These are phyloP conservation scores for Hormaphis cornu DNA, from an alignment of 1,140 invertebrate genomes.

Conservation along the genomic window DNA sequence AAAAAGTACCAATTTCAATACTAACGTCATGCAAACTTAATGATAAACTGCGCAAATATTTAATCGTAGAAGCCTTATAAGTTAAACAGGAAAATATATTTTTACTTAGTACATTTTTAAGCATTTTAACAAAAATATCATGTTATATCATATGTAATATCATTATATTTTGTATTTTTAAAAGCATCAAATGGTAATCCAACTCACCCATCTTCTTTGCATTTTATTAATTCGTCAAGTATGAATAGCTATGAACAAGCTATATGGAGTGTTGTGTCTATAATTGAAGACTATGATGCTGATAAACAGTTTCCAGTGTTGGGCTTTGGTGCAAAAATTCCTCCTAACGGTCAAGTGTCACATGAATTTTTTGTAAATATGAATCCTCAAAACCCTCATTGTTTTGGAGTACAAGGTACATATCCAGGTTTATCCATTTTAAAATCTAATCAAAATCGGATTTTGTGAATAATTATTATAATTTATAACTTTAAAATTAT, in stretches of 20 bases:
- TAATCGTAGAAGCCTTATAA: too few relatives aligned
- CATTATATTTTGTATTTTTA: slow-evolving; percentile 22
- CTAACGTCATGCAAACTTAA: too few relatives aligned
- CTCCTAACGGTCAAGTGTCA: slow-evolving; percentile 47
- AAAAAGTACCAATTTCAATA: too few relatives aligned
- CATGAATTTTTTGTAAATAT: slow-evolving; percentile 55
- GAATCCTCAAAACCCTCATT: slow-evolving; percentile 50
- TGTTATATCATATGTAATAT: not conserved
- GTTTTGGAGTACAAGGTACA: slow-evolving; percentile 43
- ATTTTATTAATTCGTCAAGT: slow-evolving; percentile 44
- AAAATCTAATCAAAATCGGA: too few relatives aligned
- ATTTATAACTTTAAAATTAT: too few relatives aligned
- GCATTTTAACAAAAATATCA: too few relatives aligned
- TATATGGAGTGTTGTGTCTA: slow-evolving; percentile 51
- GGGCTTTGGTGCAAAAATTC: slow-evolving; percentile 50
- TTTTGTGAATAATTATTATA: too few relatives aligned
- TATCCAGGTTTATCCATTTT: too few relatives aligned
- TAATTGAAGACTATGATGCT: slow-evolving; percentile 55
- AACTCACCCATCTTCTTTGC: slow-evolving; percentile 48
- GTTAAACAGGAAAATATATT: too few relatives aligned
- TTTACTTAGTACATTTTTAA: not conserved
- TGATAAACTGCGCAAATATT: too few relatives aligned
- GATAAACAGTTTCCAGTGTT: slow-evolving; percentile 51
- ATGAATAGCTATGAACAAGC: slow-evolving; percentile 53
- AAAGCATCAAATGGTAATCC: slow-evolving; percentile 56